These are phyloP conservation scores for Bos javanicus DNA, from an alignment of 2,113 vertebrate species.

Conservation along the genomic window DNA sequence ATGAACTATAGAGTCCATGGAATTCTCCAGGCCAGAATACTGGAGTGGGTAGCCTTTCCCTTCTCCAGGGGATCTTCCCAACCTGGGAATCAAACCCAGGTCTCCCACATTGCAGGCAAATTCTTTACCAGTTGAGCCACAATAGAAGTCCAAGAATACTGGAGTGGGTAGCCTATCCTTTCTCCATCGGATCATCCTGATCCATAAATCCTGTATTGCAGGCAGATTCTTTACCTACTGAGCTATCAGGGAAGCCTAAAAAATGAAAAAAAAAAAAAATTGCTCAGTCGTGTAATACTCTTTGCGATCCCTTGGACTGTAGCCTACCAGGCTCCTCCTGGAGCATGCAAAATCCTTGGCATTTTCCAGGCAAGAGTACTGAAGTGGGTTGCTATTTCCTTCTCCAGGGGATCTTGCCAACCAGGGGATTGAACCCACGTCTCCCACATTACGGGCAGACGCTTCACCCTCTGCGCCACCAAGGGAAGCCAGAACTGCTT, in stretches of 20 bases:
- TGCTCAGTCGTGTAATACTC: not conserved
- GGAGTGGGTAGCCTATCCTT: not conserved
- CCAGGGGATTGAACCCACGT: not conserved
- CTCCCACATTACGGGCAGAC: rapidly evolving
- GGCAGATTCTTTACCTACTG: not conserved
- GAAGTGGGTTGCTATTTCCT: not conserved
- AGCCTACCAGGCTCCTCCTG: not conserved
- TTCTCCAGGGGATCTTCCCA: not conserved
- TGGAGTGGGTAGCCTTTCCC: not conserved
- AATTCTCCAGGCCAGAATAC: not conserved
- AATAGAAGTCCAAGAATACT: not conserved
- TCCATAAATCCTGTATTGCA: not conserved
- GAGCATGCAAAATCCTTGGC: not conserved
- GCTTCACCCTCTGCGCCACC: not conserved
- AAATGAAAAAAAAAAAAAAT: not conserved
- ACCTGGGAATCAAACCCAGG: not conserved
- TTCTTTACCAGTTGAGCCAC: not conserved
- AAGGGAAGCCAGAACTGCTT: not conserved
- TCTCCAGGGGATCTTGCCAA: not conserved
- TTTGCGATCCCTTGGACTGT: not conserved
- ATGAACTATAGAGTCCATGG: not conserved
- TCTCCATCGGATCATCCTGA: rapidly evolving
- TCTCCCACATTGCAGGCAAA: not conserved
- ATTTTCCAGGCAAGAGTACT: not conserved
- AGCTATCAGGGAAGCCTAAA: not conserved